Base-by-base conservation (phyloP, 2,888 invertebrate genomes). In the Oasisia sp. region DNA sequence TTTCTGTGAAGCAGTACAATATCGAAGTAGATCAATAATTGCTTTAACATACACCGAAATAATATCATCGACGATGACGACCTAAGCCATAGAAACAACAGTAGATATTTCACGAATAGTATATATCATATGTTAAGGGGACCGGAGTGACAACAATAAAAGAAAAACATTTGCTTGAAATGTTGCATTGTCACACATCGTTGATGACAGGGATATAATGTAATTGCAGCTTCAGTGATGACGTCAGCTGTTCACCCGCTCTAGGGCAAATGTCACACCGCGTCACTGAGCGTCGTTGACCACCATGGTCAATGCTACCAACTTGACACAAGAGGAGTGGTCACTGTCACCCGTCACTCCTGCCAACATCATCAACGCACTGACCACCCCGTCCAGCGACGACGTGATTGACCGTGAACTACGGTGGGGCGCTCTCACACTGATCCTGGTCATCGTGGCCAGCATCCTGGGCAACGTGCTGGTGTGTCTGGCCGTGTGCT, bases 391-490 rank as follows among this genome's bases (percentile, higher is more conserved):
- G 38, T 38, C 56, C 19, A 56, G 56, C 11, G 56, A 32, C 91
- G 32, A 38, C 32, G 91, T 9, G 12, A 27, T 91, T 1, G 27
- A 38, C 90, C 27, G 12, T 27, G 44, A 89, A 27, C 32, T 56
- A 27, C n/a, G 32, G 91, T 96, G 96, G 96, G 95, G 95, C 19
- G 94, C 95, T 93, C 92, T 96, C 91, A 94, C 94, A 0, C 98
- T 98, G 95, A 97, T 98, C 94, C 97, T 98, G 95, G 98, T 99
- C 96, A 98, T 99, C 96, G 97, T 98, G 94, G 98, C 98, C 45
- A 98, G 99, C 45, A 98, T 98, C 50, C 96, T 98, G 93, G 99
- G 99, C 44, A 99, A 99, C 96, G 98, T 98, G 94, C 97, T 99
- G 93, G 99, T 99, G 94, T 99, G 99, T 96, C 97, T 99, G 95